Conservation (phyloP, 2,113 vertebrate genomes). For the Forbesichthys papilliferus region DNA sequence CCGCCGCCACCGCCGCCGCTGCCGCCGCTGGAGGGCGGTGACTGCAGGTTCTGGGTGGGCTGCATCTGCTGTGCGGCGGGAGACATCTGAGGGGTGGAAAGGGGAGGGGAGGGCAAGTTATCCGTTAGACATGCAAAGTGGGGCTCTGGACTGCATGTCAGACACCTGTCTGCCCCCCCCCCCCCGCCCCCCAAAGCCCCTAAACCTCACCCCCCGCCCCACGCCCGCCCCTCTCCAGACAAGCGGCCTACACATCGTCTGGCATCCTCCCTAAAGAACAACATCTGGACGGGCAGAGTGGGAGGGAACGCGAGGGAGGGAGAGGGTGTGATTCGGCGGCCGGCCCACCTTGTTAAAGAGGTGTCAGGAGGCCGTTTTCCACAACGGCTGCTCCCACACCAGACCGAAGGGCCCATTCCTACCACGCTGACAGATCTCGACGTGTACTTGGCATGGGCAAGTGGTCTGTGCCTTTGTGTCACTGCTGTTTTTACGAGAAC, state of each 20-base stretch:
- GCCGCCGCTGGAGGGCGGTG: conserved; percentile 84
- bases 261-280: conserved; percentile 69
- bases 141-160: conserved; percentile 46
- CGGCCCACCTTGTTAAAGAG: conserved; percentile 74
- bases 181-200: conserved; percentile 8
- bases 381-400: conserved; percentile 69
- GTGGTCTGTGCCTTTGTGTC: conserved; percentile 70
- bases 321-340: conserved; percentile 61
- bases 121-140: conserved; percentile 30
- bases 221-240: conserved; percentile 22
- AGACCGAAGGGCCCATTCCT: conserved; percentile 66
- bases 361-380: conserved; percentile 76
- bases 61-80: conserved; percentile 97
- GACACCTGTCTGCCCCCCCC: conserved; percentile 60
- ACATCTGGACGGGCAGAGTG: conserved; percentile 60
- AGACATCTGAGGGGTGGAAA: conserved; percentile 82
- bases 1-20: too few relatives aligned
- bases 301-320: conserved; percentile 57
- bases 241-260: conserved; percentile 61
- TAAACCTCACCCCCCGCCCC: not conserved
- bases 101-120: conserved; percentile 10
- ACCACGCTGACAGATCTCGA: conserved; percentile 67
- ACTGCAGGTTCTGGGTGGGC: conserved; percentile 93
- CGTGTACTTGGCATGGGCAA: conserved; percentile 70
- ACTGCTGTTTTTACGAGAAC: conserved; percentile 72